Evolutionary conservation across 2,797 vertebrate genomes (phyloP), one percentile per base, ranked within the genome.

Genomic region (Mastacembelus armatus): DNA sequence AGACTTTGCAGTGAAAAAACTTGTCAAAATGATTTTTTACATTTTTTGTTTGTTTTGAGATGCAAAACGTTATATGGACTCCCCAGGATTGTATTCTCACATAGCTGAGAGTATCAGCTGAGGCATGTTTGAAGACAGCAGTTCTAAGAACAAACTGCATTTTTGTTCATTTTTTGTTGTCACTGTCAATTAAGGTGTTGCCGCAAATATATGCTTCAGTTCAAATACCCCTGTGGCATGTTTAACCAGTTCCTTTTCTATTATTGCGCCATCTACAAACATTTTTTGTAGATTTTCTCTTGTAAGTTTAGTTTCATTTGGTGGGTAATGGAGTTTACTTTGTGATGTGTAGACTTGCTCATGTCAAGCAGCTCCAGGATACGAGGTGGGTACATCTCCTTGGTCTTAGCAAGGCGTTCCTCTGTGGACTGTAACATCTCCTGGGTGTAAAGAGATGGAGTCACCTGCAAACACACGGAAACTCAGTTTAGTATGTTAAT

Each of bases 391-490:
- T 88, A 89, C 62, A 91, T 85, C 62, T 92, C 64, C 2, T 15
- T 75, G 10, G 86, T 94, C 65, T 76, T 92, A 30, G 88, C 90
- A 81, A 95, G 69, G 56, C 87, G 92, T 83, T 96, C 92, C 78
- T 94, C 90, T 0, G 94, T 95, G 18, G 89, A 93, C 24, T 94
- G 94, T 55, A 94, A 89, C 94, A 95, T 95, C 89, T 96, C 92
- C 77, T 93, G 94, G 67, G 92, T 83, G 73, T 95, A 97, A 66
- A 90, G 92, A 30, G 96, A 96, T 47, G 95, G 96, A 52, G 87
- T 94, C 71, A 96, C 69, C 96, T 98, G 90, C 65, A 94, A 92
- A 50, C 24, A 58, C 84, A 87, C 75, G 79, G 38, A 9, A 26
- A 33, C 27, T 77, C 43, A 40, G 33, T 24, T 2, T 43, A 15